Percentiles rank a stretch among this genome's conserved stretches.
Evolutionary conservation across 2,113 vertebrate species (phyloP).

Genomic region (Hiodon alosoides): DNA sequence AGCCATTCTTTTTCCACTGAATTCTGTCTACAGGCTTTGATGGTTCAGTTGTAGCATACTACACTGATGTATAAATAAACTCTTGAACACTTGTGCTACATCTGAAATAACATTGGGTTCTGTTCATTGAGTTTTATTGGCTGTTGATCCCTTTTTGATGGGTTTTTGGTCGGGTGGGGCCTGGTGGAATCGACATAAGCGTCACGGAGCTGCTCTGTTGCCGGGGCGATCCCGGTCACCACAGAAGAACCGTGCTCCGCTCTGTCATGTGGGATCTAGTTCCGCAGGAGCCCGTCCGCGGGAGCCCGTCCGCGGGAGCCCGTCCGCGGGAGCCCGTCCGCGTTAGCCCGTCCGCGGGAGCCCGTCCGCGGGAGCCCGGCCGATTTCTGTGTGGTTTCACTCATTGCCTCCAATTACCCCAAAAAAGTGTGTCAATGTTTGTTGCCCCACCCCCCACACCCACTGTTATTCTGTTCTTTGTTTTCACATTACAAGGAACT

Average conservation of each 20-base stretch:
- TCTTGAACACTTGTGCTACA: neutral
- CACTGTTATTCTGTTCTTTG: neutral
- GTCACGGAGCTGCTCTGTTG: too few species aligned
- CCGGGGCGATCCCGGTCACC: too few species aligned
- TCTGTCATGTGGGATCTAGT: too few species aligned
- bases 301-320: neutral
- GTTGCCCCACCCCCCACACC: too few species aligned
- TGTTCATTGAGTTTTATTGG: neutral
- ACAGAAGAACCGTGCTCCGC: too few species aligned
- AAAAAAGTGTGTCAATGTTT: too few species aligned
- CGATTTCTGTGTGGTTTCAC: neutral
- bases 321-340: neutral
- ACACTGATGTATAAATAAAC: conserved; percentile 47
- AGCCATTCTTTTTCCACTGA: conserved; percentile 36
- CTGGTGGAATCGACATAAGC: neutral
- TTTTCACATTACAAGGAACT: conserved; percentile 22
- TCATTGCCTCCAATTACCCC: neutral
- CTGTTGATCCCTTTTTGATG: neutral
- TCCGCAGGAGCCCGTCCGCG: too few species aligned
- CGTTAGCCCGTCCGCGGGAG: neutral
- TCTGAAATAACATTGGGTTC: neutral
- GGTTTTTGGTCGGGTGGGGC: neutral
- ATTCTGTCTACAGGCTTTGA: conserved; percentile 46
- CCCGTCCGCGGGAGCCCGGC: neutral
- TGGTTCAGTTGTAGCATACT: conserved; percentile 46